A percentile compares a stretch with the other conserved stretches of the same genome.
These are phyloP conservation scores for Cynopterus sphinx DNA, from an alignment of 2,797 vertebrate genomes.

Conservation along the genomic window DNA sequence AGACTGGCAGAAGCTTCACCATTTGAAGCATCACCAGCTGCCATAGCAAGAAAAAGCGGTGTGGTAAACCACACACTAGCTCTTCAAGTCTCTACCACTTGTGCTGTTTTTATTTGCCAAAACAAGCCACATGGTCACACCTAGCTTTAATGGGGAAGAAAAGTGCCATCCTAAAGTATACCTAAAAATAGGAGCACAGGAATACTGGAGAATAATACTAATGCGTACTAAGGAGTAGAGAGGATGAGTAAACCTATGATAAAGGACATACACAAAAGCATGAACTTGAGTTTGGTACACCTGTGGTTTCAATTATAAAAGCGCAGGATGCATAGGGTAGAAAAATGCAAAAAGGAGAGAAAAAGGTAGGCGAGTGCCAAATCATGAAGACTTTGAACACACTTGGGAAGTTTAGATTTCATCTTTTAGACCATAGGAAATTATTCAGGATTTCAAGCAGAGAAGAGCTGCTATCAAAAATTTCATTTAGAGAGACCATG, in stretches of 20 bases:
- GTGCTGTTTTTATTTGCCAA: not conserved
- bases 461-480: not conserved
- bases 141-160: not conserved
- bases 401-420: not conserved
- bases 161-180: not conserved
- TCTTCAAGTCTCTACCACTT: not conserved
- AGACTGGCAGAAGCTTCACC: not conserved
- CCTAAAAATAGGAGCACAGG: not conserved
- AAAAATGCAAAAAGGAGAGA: not conserved
- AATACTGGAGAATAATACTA: not conserved
- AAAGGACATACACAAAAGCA: not conserved
- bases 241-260: not conserved
- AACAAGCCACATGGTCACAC: not conserved
- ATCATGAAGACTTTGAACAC: not conserved
- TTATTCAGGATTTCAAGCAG: not conserved
- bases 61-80: not conserved
- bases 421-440: not conserved
- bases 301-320: not conserved
- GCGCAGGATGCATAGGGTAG: not conserved
- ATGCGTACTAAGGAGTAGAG: not conserved
- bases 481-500: not conserved
- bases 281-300: not conserved
- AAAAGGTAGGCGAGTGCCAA: not conserved
- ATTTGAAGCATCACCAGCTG: too few relatives aligned
- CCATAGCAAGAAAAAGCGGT: not conserved